A percentile compares a stretch with the other conserved stretches of the same genome.
phyloP scores from a whole-genome alignment of 2,113 vertebrate species.

The Chionis minor region DNA sequence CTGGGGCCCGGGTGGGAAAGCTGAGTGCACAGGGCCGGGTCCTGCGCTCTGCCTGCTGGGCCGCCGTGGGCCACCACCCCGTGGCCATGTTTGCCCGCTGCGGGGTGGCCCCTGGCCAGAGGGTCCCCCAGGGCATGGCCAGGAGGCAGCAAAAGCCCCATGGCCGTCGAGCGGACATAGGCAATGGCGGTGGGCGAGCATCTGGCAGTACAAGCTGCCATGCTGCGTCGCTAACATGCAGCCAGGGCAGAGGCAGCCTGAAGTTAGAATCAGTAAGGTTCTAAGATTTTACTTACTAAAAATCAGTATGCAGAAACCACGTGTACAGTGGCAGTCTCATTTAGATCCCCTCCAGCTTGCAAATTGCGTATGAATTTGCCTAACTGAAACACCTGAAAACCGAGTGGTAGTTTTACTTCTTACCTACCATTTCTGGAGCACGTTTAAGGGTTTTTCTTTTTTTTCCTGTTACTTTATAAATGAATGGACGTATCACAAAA shows the following conservation, averaged over 20 bases:
- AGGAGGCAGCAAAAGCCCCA: neutral
- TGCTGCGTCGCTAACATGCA: accelerated
- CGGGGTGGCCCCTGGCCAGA: neutral
- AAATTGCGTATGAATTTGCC: neutral
- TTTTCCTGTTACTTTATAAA: neutral
- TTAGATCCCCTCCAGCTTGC: neutral
- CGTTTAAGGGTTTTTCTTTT: neutral
- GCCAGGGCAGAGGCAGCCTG: neutral
- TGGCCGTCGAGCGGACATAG: accelerated
- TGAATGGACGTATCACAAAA: neutral
- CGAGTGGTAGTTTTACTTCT: neutral
- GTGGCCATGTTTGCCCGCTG: accelerated
- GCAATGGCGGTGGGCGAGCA: too few relatives aligned
- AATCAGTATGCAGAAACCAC: neutral
- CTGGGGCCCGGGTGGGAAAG: neutral
- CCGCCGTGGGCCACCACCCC: accelerated
- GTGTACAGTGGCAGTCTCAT: neutral
- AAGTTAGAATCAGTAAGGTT: neutral
- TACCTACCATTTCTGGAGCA: neutral
- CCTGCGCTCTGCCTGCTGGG: neutral
- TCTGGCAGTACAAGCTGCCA: neutral
- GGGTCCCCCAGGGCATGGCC: neutral
- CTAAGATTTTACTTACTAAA: neutral
- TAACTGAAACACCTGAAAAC: neutral
- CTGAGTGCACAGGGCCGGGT: neutral